phyloP scores from a whole-genome alignment of 2,797 vertebrate genomes.

The Hipposideros larvatus region DNA sequence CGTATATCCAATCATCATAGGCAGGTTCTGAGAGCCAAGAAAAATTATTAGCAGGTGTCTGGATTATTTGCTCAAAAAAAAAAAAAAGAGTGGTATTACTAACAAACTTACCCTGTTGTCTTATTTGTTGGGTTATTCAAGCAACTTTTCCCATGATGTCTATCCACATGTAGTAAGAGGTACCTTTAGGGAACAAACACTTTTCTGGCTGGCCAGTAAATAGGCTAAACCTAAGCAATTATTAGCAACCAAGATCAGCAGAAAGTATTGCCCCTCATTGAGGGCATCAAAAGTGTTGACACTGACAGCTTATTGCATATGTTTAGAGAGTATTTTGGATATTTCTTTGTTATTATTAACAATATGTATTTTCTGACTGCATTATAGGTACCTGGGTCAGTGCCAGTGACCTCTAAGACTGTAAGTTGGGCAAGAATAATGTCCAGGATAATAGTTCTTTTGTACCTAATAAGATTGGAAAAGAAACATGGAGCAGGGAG shows the following conservation, averaged over 20 bases:
- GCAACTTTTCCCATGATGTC: not conserved
- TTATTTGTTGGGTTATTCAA: slow-evolving; percentile 1
- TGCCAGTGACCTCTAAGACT: not conserved
- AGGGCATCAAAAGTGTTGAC: not conserved
- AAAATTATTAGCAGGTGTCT: not conserved
- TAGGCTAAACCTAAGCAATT: not conserved
- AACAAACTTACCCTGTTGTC: not conserved
- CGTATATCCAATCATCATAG: not conserved
- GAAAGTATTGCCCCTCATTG: not conserved
- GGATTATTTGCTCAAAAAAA: not conserved
- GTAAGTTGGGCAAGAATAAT: not conserved
- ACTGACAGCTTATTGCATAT: not conserved
- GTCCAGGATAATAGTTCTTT: not conserved
- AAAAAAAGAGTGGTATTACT: not conserved
- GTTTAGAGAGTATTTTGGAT: not conserved
- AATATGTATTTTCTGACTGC: not conserved
- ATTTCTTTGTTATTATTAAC: not conserved
- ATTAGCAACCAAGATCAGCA: not conserved
- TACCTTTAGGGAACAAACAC: not conserved
- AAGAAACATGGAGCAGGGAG: not conserved
- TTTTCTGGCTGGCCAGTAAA: not conserved
- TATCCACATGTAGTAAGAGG: not conserved
- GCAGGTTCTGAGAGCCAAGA: not conserved
- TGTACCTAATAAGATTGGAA: not conserved
- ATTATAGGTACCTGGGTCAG: not conserved